Evolutionary conservation across 2,888 invertebrate genomes (phyloP).

Genomic region (Antheraea yamamai): DNA sequence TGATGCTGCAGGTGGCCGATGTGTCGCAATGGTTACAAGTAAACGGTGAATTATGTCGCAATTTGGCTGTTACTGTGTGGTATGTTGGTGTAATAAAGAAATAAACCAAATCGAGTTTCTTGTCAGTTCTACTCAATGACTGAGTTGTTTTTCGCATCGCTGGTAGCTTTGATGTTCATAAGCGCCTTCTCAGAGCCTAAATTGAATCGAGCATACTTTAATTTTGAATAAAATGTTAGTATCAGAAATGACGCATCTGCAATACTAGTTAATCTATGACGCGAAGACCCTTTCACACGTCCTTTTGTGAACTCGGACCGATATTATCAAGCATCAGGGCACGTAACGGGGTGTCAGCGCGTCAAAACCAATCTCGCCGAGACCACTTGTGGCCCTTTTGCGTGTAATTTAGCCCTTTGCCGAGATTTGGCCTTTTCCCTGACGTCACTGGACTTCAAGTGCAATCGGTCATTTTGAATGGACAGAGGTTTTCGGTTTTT

Average conservation of each 20-base stretch:
- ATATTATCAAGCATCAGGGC: conserved; percentile 45
- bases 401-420: conserved; percentile 29
- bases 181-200: too few species aligned
- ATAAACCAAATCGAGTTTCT: too few species aligned
- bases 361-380: conserved; percentile 59
- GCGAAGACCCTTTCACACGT: conserved; percentile 30
- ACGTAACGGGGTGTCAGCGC: conserved; percentile 45
- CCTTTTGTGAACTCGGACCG: conserved; percentile 40
- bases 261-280: conserved; percentile 25
- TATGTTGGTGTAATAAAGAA: too few species aligned
- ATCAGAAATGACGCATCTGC: not conserved
- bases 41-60: too few species aligned
- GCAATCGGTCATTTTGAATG: conserved; percentile 40
- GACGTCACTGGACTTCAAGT: conserved; percentile 46
- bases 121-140: too few species aligned
- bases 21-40: too few species aligned
- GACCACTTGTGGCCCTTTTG: conserved; percentile 49
- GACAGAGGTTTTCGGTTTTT: conserved; percentile 29
- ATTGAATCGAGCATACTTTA: too few species aligned
- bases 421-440: conserved; percentile 49
- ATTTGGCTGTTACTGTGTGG: too few species aligned
- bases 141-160: too few species aligned
- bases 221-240: too few species aligned
- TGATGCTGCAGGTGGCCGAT: too few species aligned
- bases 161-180: too few species aligned